A percentile compares a stretch with the other conserved stretches of the same genome.
Evolutionary conservation across 2,888 invertebrate species (phyloP).

Genomic region (Bellardia pandia): DNA sequence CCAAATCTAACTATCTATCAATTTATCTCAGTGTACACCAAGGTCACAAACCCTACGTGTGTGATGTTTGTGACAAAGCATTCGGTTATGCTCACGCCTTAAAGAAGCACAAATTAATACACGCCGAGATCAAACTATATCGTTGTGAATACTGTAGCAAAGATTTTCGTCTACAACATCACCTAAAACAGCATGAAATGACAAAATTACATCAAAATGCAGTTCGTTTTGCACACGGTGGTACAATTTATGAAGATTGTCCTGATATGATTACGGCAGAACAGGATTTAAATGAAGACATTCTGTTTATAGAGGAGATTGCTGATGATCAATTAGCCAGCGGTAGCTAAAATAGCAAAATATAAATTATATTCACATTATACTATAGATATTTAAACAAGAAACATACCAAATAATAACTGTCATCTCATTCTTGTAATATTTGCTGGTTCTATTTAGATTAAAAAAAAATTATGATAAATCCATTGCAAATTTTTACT

Average conservation of each 20-base stretch:
- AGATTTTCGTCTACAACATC: constrained; percentile 82
- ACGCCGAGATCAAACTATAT: constrained; percentile 81
- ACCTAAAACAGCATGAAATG: constrained; percentile 82
- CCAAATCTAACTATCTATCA: background rate
- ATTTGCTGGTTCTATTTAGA: too few species aligned
- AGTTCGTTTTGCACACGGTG: constrained; percentile 69
- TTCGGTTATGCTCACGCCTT: constrained; percentile 81
- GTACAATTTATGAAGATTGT: background rate
- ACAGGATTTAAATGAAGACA: constrained; percentile 40
- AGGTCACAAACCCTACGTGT: constrained; percentile 81
- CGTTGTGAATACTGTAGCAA: constrained; percentile 81
- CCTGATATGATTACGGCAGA: constrained; percentile 15
- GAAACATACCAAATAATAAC: constrained; percentile 7
- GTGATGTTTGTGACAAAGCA: constrained; percentile 79
- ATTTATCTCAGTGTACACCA: constrained; percentile 76
- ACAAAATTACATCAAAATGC: constrained; percentile 82
- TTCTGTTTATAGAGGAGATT: constrained; percentile 58
- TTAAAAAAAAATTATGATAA: too few species aligned
- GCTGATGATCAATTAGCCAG: constrained; percentile 37
- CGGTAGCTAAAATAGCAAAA: constrained; percentile 30
- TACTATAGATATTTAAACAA: background rate
- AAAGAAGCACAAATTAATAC: constrained; percentile 81
- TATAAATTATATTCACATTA: background rate
- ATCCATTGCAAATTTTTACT: too few species aligned
- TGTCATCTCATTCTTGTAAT: too few species aligned